Base-by-base conservation (phyloP, 1,140 invertebrate genomes). In the Eupristina koningsbergeri region DNA sequence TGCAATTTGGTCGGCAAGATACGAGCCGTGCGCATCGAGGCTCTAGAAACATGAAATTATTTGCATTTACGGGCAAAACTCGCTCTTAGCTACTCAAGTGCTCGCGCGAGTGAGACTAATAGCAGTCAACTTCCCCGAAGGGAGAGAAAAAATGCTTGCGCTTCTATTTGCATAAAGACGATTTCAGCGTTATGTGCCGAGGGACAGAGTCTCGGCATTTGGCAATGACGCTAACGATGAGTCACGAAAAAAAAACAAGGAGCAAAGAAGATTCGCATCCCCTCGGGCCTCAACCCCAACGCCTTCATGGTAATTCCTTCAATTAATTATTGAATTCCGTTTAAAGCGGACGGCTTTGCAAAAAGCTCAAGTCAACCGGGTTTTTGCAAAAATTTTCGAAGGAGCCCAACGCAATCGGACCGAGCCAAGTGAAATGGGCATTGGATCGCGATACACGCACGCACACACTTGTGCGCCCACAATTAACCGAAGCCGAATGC, bases 41-140 rank as follows among this genome's bases (percentile, higher is more conserved):
- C 74, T 50, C 74, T 58, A 15, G 53, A 58, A 77, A 77, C 75
- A 26, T 39, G 67, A 39, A 80, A 80, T 81, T 81, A 81, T 81
- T 81, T 67, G 69, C 50, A 61, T 50, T 74, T 53, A 58, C 63
- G 64, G 39, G 29, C 31, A 34, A 61, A 29, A 39, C 39, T 29
- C 67, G 15, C 34, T 19, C 17, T 13, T 31, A 61, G 26, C 45
- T 2, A 39, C 34, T 9, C 78, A 50, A 36, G 45, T 17, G 64
- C 36, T 31, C 29, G 61, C 53, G 9, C 53, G 9, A 6, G 22
- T 22, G 19, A 26, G 53, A 71, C 31, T 61, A 74, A 81, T 69
- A 36, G 74, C 58, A 61, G 67, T 5, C 5, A 39, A 17, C 17
- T 34, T 71, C 22, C 36, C 6, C 69, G 45, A n/a, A 53, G 50